These are phyloP conservation scores for Acleris cristana DNA, from an alignment of 2,888 invertebrate species.

Conservation along the genomic window DNA sequence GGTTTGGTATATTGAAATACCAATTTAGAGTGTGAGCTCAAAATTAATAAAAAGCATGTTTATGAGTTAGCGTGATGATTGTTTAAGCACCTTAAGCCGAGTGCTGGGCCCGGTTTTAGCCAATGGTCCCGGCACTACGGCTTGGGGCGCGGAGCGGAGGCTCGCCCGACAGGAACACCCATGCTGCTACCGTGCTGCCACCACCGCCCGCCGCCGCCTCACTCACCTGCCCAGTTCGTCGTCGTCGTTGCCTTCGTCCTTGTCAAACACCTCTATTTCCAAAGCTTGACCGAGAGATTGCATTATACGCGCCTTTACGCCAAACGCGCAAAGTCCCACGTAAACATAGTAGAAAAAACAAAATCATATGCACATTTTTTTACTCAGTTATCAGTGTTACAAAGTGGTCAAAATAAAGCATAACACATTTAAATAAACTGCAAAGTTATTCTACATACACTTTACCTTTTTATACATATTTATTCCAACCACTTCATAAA, in stretches of 20 bases:
- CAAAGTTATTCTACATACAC: too few relatives aligned
- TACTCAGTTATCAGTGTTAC: slow-evolving; percentile 15
- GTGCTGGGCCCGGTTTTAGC: background rate
- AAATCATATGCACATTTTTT: slow-evolving; percentile 66
- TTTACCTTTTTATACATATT: too few relatives aligned
- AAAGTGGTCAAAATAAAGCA: slow-evolving; percentile 33
- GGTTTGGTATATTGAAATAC: background rate
- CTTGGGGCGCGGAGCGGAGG: slow-evolving; percentile 4
- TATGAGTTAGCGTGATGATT: slow-evolving; percentile 15
- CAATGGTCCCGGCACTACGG: slow-evolving; percentile 3
- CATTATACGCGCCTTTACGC: slow-evolving; percentile 82
- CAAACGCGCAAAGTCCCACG: slow-evolving; percentile 71
- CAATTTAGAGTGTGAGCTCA: slow-evolving; percentile 5
- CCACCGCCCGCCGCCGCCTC: slow-evolving; percentile 44
- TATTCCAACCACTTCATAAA: slow-evolving; percentile 33
- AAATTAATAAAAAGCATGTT: slow-evolving; percentile 28
- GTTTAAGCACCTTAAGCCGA: slow-evolving; percentile 18
- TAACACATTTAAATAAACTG: too few relatives aligned
- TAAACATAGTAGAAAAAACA: slow-evolving; percentile 80
- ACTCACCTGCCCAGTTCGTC: slow-evolving; percentile 94
- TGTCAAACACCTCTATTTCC: slow-evolving; percentile 91
- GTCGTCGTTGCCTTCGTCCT: slow-evolving; percentile 93
- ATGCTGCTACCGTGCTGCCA: slow-evolving; percentile 33
- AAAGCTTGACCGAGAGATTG: slow-evolving; percentile 88
- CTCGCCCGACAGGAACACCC: slow-evolving; percentile 25